phyloP scores from a whole-genome alignment of 2,797 vertebrate species.

The Huso huso region DNA sequence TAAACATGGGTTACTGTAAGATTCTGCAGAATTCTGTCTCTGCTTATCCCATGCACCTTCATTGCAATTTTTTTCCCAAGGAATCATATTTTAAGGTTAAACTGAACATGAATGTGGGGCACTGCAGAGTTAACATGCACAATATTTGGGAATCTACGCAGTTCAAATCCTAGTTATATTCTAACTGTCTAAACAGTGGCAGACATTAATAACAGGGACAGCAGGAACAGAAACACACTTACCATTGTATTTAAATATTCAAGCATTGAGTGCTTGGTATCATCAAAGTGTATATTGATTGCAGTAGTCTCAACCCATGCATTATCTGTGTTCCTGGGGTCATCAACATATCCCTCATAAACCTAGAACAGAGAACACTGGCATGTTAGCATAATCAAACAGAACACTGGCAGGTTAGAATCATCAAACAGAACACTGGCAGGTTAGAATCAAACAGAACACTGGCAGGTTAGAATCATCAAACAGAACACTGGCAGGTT shows the following conservation, averaged over 20 bases:
- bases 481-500: too few relatives aligned
- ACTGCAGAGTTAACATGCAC: neutral
- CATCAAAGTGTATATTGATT: constrained; percentile 69
- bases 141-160: neutral
- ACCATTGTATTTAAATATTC: constrained; percentile 59
- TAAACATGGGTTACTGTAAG: neutral
- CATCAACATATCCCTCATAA: constrained; percentile 77
- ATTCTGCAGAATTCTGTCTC: too few relatives aligned
- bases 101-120: neutral
- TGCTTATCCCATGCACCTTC: too few relatives aligned
- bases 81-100: too few relatives aligned
- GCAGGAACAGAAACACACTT: constrained; percentile 6
- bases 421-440: too few relatives aligned
- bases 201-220: too few relatives aligned
- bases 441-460: too few relatives aligned
- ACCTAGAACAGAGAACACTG: constrained; percentile 51
- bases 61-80: too few relatives aligned
- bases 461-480: too few relatives aligned
- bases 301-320: constrained; percentile 83
- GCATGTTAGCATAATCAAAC: too few relatives aligned
- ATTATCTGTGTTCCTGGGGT: constrained; percentile 84
- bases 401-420: neutral
- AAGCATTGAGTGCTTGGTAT: constrained; percentile 21
- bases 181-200: too few relatives aligned
- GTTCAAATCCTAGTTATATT: too few relatives aligned